Conservation (phyloP, 2,888 invertebrate genomes). For the Melanostoma scalare region DNA sequence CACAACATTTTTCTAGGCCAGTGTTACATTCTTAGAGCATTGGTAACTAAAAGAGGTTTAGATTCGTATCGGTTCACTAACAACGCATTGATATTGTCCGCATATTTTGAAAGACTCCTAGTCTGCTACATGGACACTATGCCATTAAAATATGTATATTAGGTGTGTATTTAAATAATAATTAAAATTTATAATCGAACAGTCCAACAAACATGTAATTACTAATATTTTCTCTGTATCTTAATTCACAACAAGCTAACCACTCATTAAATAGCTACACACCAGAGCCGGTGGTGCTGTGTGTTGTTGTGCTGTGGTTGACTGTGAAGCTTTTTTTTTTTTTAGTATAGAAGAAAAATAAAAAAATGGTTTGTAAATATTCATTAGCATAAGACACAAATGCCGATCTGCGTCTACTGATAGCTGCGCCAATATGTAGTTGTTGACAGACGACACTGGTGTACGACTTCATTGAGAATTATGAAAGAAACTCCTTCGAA, state of each 20-base stretch:
- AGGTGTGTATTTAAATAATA: slow-evolving; percentile 39
- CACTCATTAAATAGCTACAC: slow-evolving; percentile 35
- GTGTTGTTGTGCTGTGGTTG: slow-evolving; percentile 12
- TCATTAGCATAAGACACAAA: slow-evolving; percentile 67
- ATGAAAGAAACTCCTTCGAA: slow-evolving; percentile 63
- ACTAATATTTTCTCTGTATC: slow-evolving; percentile 27
- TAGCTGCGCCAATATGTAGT: slow-evolving; percentile 58
- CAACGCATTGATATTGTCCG: too few relatives aligned
- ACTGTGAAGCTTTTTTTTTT: slow-evolving; percentile 38
- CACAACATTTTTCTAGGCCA: too few relatives aligned
- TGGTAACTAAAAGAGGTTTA: too few relatives aligned
- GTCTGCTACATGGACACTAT: slow-evolving; percentile 6
- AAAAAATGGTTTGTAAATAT: slow-evolving; percentile 63
- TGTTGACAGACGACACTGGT: slow-evolving; percentile 60
- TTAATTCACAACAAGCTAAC: slow-evolving; percentile 29
- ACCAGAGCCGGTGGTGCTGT: not conserved
- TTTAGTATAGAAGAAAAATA: slow-evolving; percentile 10
- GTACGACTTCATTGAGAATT: slow-evolving; percentile 62
- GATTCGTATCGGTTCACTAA: too few relatives aligned
- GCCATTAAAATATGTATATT: slow-evolving; percentile 3
- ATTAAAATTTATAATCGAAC: slow-evolving; percentile 46
- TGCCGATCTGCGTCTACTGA: slow-evolving; percentile 53
- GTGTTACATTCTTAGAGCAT: too few relatives aligned
- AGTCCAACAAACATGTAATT: slow-evolving; percentile 51
- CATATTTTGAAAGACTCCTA: too few relatives aligned